Percentiles rank a stretch among this genome's conserved stretches.
Conservation (phyloP, 2,888 invertebrate species). For the Pyrgus malvae region DNA sequence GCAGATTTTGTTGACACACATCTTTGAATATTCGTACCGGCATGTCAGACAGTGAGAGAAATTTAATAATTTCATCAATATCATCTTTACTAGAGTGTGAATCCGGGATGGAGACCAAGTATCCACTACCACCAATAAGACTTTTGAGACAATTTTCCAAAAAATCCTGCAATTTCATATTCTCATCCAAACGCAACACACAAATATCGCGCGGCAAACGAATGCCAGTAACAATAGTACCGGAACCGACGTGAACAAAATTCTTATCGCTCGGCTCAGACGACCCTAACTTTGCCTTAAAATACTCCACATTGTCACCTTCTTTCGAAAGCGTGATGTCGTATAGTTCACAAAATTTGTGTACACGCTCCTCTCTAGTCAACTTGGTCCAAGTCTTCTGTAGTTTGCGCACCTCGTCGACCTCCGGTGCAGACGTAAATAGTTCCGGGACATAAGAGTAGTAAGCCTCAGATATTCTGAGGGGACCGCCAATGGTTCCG, state of each 20-base stretch:
- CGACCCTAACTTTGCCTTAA: background rate
- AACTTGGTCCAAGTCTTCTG: background rate
- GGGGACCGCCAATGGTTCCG: slow-evolving; percentile 47
- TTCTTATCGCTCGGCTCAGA: background rate
- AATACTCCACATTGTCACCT: too few species aligned
- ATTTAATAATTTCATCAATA: background rate
- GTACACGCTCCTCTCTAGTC: background rate
- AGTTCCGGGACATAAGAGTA: slow-evolving; percentile 10
- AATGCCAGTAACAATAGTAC: background rate
- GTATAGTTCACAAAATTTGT: too few species aligned
- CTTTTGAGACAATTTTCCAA: background rate
- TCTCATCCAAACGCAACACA: background rate
- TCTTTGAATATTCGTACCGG: background rate
- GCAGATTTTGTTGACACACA: too few species aligned
- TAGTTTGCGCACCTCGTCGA: background rate
- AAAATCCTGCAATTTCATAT: background rate
- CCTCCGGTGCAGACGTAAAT: background rate
- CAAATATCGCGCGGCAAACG: background rate
- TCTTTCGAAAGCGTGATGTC: too few species aligned
- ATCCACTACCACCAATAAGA: background rate
- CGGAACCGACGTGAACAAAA: background rate
- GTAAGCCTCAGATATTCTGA: slow-evolving; percentile 31
- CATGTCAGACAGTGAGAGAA: background rate
- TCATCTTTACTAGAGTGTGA: background rate
- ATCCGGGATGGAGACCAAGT: background rate